Evolutionary conservation across 1,140 invertebrate species (phyloP), one percentile per base, ranked within the genome.

Genomic region (Pissodes strobi): DNA sequence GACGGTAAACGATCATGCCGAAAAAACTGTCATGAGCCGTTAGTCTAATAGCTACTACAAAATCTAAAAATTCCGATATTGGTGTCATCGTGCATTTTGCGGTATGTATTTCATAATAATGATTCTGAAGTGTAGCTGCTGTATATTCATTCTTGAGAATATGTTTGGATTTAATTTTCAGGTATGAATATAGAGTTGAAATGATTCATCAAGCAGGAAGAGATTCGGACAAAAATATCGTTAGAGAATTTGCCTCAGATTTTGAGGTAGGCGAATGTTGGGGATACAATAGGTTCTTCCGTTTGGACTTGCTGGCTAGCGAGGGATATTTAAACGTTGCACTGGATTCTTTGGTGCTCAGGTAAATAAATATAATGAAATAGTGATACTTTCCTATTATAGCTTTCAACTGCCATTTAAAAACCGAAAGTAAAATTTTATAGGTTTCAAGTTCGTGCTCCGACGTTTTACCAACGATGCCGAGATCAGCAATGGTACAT

Each of bases 241-340:
- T 95, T 6, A 82, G 89, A 61, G 89, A 92, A 83, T 97, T 96
- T 81, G 92, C 94, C 0, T 95, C 93, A 0, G 94, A 96, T 80
- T 97, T 97, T 84, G 94, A 96, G 82, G 92, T 96, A 63, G 93
- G 93, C n/a, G 94, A 97, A 83, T 97, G 94, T 76, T 97, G 94
- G 94, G 94, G 94, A 6, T 97, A 97, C 76, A 97, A 96, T 77
- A 82, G 94, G 64, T 97, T 97, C 79, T 97, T 95, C 78, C 81
- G 93, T 52, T 83, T 97, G 45, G 94, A 96, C 82, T 81, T 95
- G 34, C 82, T 97, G 10, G 92, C 91, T 15, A 91, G 88, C 70
- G 94, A 97, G 82, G 94, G 94, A 0, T 97, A 95, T 77, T 81
- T 90, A 43, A 89, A 91, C 75, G 86, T 86, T 0, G 84, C 88